These are phyloP conservation scores for Acrocephalus kingi DNA, from an alignment of 2,113 vertebrate genomes.

Conservation along the genomic window DNA sequence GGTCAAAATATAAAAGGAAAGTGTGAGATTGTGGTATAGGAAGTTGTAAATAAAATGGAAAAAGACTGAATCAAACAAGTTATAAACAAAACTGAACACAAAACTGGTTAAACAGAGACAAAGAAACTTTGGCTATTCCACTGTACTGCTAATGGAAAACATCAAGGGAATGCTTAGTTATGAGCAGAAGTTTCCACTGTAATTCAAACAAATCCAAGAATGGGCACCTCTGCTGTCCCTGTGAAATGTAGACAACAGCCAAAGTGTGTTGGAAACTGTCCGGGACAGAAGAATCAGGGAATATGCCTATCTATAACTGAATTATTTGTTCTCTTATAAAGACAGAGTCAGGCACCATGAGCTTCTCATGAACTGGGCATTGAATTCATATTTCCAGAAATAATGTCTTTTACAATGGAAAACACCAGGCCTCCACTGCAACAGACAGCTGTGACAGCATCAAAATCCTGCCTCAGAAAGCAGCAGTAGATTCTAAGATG, in stretches of 20 bases:
- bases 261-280: fast-evolving
- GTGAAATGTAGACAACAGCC: neutral
- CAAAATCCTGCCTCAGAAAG: fast-evolving
- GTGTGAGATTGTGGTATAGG: neutral
- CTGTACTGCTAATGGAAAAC: neutral
- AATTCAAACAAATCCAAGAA: neutral
- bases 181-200: neutral
- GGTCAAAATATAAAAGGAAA: neutral
- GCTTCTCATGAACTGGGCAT: fast-evolving
- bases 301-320: neutral
- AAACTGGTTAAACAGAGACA: neutral
- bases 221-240: fast-evolving
- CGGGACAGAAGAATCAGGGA: neutral
- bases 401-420: neutral
- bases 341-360: no score
- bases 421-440: neutral
- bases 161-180: neutral
- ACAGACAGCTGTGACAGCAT: fast-evolving
- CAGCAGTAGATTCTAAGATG: no score
- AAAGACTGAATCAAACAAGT: fast-evolving
- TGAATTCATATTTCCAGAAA: neutral
- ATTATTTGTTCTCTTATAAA: neutral
- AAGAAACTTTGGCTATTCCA: neutral
- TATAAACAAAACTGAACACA: neutral
- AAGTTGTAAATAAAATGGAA: neutral